Percentiles rank a stretch among this genome's conserved stretches.
These are phyloP conservation scores for Campoletis sonorensis DNA, from an alignment of 1,140 invertebrate species.

Conservation along the genomic window DNA sequence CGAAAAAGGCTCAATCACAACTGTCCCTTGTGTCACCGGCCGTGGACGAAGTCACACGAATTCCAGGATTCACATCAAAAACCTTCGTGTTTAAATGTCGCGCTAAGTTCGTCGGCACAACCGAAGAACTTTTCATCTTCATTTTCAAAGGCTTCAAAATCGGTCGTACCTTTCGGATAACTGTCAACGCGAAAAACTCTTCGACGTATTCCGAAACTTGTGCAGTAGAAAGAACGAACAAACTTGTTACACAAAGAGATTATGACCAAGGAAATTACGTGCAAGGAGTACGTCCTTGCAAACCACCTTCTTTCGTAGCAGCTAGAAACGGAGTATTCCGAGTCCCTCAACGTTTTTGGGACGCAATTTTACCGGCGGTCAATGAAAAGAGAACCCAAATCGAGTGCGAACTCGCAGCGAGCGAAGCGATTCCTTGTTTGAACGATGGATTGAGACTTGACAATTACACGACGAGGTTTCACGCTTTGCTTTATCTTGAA, in stretches of 20 bases:
- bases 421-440: slow-evolving; percentile 75
- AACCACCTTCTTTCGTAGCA: slow-evolving; percentile 78
- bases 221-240: slow-evolving; percentile 64
- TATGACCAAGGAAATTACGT: slow-evolving; percentile 70
- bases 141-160: slow-evolving; percentile 79
- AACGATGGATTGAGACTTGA: slow-evolving; percentile 72
- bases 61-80: slow-evolving; percentile 67
- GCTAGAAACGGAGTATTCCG: slow-evolving; percentile 75
- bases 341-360: slow-evolving; percentile 79
- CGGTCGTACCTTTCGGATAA: slow-evolving; percentile 76
- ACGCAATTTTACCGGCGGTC: slow-evolving; percentile 72
- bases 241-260: slow-evolving; percentile 66
- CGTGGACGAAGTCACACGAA: slow-evolving; percentile 50
- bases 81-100: slow-evolving; percentile 73
- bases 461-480: slow-evolving; percentile 83
- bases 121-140: slow-evolving; percentile 79
- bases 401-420: slow-evolving; percentile 69
- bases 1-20: slow-evolving; percentile 66
- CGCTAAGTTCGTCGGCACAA: slow-evolving; percentile 78
- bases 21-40: slow-evolving; percentile 63
- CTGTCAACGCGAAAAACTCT: slow-evolving; percentile 67
- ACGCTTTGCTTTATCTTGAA: slow-evolving; percentile 86
- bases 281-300: slow-evolving; percentile 79
- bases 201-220: background rate
- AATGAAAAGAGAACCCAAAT: slow-evolving; percentile 68